These are phyloP conservation scores for Pterostichus niger DNA, from an alignment of 2,888 invertebrate species.

Conservation along the genomic window DNA sequence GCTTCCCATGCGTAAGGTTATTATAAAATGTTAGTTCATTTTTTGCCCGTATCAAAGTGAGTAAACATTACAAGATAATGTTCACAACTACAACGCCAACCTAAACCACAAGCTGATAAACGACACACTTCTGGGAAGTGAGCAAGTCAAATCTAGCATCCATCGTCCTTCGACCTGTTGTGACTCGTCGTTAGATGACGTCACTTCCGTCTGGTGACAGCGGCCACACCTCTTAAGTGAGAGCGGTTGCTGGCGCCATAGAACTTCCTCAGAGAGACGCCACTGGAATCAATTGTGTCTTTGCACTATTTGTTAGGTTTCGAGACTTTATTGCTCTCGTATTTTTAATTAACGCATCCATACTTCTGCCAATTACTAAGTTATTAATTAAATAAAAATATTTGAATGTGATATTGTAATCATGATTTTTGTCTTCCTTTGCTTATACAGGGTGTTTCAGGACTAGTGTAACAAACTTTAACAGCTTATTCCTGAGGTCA, in stretches of 20 bases:
- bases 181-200: slow-evolving; percentile 59
- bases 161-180: slow-evolving; percentile 60
- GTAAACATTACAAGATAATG: neutral
- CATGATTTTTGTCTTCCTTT: too few species aligned
- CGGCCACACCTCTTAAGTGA: slow-evolving; percentile 42
- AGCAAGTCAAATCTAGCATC: slow-evolving; percentile 39
- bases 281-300: neutral
- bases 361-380: too few species aligned
- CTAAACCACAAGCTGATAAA: slow-evolving; percentile 29
- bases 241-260: neutral
- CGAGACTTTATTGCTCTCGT: too few species aligned
- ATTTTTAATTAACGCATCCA: too few species aligned
- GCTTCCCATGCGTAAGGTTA: too few species aligned
- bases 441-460: too few species aligned
- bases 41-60: too few species aligned
- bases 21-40: too few species aligned
- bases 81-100: slow-evolving; percentile 12
- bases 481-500: too few species aligned
- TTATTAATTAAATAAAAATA: too few species aligned
- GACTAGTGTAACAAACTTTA: too few species aligned
- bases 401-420: too few species aligned
- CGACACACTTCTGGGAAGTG: slow-evolving; percentile 45
- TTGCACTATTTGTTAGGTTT: neutral
- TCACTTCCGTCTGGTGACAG: slow-evolving; percentile 62
- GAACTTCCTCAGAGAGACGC: neutral